These are phyloP conservation scores for Leptopilina boulardi DNA, from an alignment of 1,140 invertebrate species.

Conservation along the genomic window DNA sequence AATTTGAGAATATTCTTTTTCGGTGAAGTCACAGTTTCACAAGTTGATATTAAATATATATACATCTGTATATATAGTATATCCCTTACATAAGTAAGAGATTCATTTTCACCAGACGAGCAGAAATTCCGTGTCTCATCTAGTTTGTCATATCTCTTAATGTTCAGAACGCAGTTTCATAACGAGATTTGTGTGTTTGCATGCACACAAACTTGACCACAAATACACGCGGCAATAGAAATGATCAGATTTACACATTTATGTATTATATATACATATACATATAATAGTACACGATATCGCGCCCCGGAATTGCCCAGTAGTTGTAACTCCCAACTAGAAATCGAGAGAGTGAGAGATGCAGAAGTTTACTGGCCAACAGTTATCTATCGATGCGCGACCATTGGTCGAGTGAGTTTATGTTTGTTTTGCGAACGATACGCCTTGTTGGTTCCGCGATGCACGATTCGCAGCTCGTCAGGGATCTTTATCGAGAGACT, in stretches of 20 bases:
- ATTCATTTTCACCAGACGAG: slow-evolving; percentile 22
- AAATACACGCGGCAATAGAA: background rate
- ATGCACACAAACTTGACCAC: slow-evolving; percentile 6
- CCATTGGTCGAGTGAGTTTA: slow-evolving; percentile 64
- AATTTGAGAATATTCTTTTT: too few relatives aligned
- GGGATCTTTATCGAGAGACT: slow-evolving; percentile 62
- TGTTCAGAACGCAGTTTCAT: background rate
- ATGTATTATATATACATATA: slow-evolving; percentile 6
- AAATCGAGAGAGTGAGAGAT: slow-evolving; percentile 41
- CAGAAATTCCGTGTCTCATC: background rate
- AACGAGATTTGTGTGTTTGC: slow-evolving; percentile 12
- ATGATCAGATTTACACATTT: slow-evolving; percentile 37
- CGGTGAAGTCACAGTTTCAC: background rate
- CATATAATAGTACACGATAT: slow-evolving; percentile 46
- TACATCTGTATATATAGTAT: background rate
- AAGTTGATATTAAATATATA: background rate
- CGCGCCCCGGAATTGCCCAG: slow-evolving; percentile 59
- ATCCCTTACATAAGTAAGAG: background rate
- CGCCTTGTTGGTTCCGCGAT: slow-evolving; percentile 54
- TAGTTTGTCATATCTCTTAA: slow-evolving; percentile 24
- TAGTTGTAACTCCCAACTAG: slow-evolving; percentile 58
- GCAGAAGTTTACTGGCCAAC: slow-evolving; percentile 57
- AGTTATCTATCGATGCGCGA: slow-evolving; percentile 62
- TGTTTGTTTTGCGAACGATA: slow-evolving; percentile 66
- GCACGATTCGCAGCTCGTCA: slow-evolving; percentile 56